Base-by-base conservation (phyloP, 2,113 vertebrate species). In the Heliornis fulica region DNA sequence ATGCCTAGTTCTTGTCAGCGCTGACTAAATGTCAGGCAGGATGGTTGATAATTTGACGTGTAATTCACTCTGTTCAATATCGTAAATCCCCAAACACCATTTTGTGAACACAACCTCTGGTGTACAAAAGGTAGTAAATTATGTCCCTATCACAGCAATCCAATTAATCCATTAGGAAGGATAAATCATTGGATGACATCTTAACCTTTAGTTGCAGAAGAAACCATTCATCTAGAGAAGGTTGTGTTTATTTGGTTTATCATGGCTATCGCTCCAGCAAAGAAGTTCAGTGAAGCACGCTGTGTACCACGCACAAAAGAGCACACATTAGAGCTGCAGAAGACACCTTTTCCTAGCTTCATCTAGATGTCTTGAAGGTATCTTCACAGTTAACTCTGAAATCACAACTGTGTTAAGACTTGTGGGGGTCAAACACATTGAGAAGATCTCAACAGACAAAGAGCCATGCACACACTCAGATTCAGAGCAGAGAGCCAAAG, bases 121-220 rank as follows among this genome's bases (percentile, higher is more conserved):
- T 80, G 41, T 65, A 60, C 60, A 56, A 84, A 89, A 75, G 74
- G 54, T 15, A 95, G 76, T 82, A 95, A 96, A 89, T 79, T 82
- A 85, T 34, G 48, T 38, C n/a, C 65, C 34, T 72, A 53, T 87
- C 81, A 74, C 23, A 94, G 65, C 13, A 61, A 80, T 76, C 50
- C 61, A 91, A 87, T 2, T 5, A 88, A 95, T 76, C 50, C 59
- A 61, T 63, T 90, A 84, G 34, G 22, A 93, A 83, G 50, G 20
- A 93, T 93, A 94, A 91, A 91, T 93, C 59, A 76, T 18, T 5
- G 2, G 63, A 57, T 77, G 75, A 83, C 59, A 95, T 13, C 7
- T 72, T 82, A 91, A 93, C 70, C 84, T 95, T 89, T 36, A 80
- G 45, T 40, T 91, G 66, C 22, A 61, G 50, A 59, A 76, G 20